Base-by-base conservation (phyloP, 1,140 invertebrate species). In the Halictus rubicundus region DNA sequence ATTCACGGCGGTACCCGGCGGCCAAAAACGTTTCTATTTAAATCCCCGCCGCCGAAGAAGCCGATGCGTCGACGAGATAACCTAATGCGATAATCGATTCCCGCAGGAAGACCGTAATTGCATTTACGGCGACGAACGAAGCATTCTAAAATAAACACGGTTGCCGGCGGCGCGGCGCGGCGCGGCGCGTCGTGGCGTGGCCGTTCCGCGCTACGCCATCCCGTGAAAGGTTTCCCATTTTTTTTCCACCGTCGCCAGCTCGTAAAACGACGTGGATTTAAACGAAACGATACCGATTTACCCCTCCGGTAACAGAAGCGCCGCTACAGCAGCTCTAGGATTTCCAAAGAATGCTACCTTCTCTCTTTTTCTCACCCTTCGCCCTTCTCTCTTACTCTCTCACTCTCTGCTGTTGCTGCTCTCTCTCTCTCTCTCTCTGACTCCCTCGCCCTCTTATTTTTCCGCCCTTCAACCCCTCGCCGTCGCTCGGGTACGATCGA, bases 191-290 rank as follows among this genome's bases (percentile, higher is more conserved):
- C 10, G 8, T 39, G 37, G 27, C 9, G 25, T 4, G 14, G 42
- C 42, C 32, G 42, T 32, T 16, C n/a, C 23, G n/a, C 32, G 54
- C 54, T 5, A n/a, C 42, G 21, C 2, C 57, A 65, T 59, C 61
- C 59, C 49, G 49, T 60, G 66, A 81, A 78, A 81, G 80, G 68
- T 78, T 81, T 81, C 80, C 63, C 73, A 27, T 52, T 72, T 39
- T 52, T 25, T 66, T n/a, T 63, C 25, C 63, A 19, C 23, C 68
- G 23, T 64, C 64, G 54, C 23, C 63, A 46, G 63, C 76, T 82
- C 80, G 76, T 82, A 82, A 82, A 82, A 79, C 80, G 80, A 64
- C 69, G 76, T 73, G 80, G 61, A 79, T 82, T 82, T 82, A 82
- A 79, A 78, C 63, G 80, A 79, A 82, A 79, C 80, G 68, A 81